Evolutionary conservation across 2,113 vertebrate species (phyloP).

Genomic region (Forbesichthys agassizii): DNA sequence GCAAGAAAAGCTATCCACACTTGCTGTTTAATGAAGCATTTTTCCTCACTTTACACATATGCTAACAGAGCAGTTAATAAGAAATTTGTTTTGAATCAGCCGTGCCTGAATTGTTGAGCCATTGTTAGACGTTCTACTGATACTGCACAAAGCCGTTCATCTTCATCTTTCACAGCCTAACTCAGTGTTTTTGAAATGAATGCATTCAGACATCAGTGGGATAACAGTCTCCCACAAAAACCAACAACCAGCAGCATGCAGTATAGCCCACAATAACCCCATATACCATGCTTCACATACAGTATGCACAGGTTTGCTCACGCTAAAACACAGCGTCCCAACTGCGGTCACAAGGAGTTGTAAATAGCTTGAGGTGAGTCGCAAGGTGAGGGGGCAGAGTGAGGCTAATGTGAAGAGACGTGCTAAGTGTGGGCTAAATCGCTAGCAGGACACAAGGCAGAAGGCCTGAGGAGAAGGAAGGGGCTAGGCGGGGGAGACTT

Average conservation of each 20-base stretch:
- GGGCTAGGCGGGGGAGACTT: conserved; percentile 9
- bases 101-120: conserved; percentile 20
- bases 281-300: neutral
- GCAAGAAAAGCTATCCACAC: conserved; percentile 30
- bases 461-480: conserved; percentile 52
- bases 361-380: conserved; percentile 48
- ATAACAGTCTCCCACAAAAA: neutral
- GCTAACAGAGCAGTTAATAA: conserved; percentile 47
- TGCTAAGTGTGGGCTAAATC: conserved; percentile 73
- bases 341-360: conserved; percentile 15
- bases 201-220: neutral
- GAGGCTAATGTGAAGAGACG: conserved; percentile 71
- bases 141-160: conserved; percentile 29
- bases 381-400: conserved; percentile 63
- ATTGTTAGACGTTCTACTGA: conserved; percentile 25
- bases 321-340: neutral
- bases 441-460: conserved; percentile 57
- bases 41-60: conserved; percentile 23
- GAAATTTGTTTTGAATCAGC: conserved; percentile 50
- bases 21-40: conserved; percentile 25
- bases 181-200: neutral
- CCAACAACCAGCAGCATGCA: neutral
- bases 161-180: neutral
- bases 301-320: neutral
- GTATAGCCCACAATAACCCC: neutral